phyloP scores from a whole-genome alignment of 2,113 vertebrate genomes.

The Podarcis cretensis region DNA sequence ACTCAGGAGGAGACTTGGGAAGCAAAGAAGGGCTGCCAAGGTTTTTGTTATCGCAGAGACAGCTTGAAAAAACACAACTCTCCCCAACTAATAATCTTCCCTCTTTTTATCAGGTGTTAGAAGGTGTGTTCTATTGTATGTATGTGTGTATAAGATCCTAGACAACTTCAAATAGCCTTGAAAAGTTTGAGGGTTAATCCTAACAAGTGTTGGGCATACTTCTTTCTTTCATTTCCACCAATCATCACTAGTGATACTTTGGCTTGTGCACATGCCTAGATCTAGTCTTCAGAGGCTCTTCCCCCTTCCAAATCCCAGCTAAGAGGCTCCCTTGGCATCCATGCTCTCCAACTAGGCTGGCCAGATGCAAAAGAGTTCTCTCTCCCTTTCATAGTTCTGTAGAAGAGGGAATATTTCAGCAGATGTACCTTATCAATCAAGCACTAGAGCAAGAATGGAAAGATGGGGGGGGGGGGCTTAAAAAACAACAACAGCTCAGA shows the following conservation, averaged over 20 bases:
- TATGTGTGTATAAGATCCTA: not conserved
- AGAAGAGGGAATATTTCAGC: not conserved
- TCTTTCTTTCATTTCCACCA: not conserved
- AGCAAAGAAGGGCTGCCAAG: not conserved
- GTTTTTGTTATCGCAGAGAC: constrained; percentile 34
- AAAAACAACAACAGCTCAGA: not conserved
- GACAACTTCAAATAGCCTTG: not conserved
- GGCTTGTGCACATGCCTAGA: not conserved
- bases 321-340: not conserved
- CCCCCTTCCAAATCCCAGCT: too few relatives aligned
- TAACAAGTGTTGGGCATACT: constrained; percentile 3
- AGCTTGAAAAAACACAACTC: not conserved
- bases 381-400: not conserved
- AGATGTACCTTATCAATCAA: too few relatives aligned
- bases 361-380: not conserved
- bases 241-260: not conserved
- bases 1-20: constrained; percentile 19
- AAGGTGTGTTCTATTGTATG: not conserved
- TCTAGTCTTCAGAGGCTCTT: not conserved
- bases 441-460: too few relatives aligned
- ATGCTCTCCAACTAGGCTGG: too few relatives aligned
- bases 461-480: too few relatives aligned
- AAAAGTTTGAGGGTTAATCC: constrained; percentile 1
- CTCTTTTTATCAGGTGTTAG: constrained; percentile 10
- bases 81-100: not conserved